Evolutionary conservation across 2,797 vertebrate genomes (phyloP).

Genomic region (Myotis myotis): DNA sequence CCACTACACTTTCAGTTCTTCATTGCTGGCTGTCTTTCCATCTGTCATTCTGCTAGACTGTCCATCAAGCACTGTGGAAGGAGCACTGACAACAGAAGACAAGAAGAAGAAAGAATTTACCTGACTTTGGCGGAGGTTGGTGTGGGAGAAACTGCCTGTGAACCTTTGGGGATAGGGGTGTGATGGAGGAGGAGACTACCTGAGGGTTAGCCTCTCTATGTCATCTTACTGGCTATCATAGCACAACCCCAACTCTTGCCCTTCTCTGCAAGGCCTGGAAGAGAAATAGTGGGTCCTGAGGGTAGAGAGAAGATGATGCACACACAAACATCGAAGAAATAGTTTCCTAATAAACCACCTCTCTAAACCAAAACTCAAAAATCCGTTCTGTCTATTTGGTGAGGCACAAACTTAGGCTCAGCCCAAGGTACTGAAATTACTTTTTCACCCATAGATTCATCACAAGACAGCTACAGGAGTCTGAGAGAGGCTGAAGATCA

Average conservation of each 20-base stretch:
- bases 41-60: constrained; percentile 33
- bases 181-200: neutral
- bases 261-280: neutral
- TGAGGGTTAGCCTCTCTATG: neutral
- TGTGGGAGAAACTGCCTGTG: neutral
- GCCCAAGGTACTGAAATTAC: neutral
- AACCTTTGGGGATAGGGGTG: neutral
- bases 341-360: neutral
- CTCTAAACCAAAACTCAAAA: neutral
- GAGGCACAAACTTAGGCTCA: neutral
- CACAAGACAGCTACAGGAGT: neutral
- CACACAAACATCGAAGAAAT: neutral
- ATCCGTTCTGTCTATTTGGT: neutral
- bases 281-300: neutral
- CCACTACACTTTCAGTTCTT: constrained; percentile 34
- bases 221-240: neutral
- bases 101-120: neutral
- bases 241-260: neutral
- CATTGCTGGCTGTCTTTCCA: neutral
- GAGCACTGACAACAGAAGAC: neutral
- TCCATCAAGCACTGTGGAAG: neutral
- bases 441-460: constrained; percentile 51
- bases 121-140: constrained; percentile 6
- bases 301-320: neutral
- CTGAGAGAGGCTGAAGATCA: constrained; percentile 27